Base-by-base conservation (phyloP, 2,797 vertebrate species). In the Tokudaia tokunoshimensis region DNA sequence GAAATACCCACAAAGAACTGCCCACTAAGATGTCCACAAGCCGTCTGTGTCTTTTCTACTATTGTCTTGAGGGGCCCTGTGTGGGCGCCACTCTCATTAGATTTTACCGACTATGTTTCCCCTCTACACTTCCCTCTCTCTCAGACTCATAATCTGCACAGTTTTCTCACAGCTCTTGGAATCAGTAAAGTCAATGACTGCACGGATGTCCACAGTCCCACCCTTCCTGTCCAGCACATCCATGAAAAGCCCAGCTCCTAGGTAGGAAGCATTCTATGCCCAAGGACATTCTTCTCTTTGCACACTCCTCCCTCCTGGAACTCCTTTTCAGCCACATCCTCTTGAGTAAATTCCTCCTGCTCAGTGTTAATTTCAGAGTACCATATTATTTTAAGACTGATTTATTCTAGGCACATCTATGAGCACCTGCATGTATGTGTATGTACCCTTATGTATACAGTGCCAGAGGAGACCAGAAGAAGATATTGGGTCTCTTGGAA, bases 11-110 rank as follows among this genome's bases (percentile, higher is more conserved):
- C n/a, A 26, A 44, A 3, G 37, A 9, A 17, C 11, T 13, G 17
- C 17, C 24, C 17, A 29, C 13, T 41, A 55, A 4, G 47, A 13
- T 31, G 2, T 34, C 63, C 37, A 26, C 50, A 29, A 7, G 5
- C 15, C 20, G 34, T 72, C 6, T 67, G 13, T 29, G 10, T 22
- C 65, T 59, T 55, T 70, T 12, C 50, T 55, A 61, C 20, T 34
- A 1, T 7, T 3, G 55, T 22, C 6, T 4, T 8, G 29, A 3
- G 11, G 0, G 0, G 17, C 31, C 15, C 0, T 37, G 3, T 52
- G 26, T 37, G 3, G 41, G 2, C 0, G 0, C 17, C 11, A 5
- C 8, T 17, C 31, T 20, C 24, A 22, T 8, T 11, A 17, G n/a
- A 14, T 34, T 34, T 13, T 17, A 34, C 34, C 31, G 15, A 1